These are phyloP conservation scores for Erebia ligea DNA, from an alignment of 2,888 invertebrate genomes.

Conservation along the genomic window DNA sequence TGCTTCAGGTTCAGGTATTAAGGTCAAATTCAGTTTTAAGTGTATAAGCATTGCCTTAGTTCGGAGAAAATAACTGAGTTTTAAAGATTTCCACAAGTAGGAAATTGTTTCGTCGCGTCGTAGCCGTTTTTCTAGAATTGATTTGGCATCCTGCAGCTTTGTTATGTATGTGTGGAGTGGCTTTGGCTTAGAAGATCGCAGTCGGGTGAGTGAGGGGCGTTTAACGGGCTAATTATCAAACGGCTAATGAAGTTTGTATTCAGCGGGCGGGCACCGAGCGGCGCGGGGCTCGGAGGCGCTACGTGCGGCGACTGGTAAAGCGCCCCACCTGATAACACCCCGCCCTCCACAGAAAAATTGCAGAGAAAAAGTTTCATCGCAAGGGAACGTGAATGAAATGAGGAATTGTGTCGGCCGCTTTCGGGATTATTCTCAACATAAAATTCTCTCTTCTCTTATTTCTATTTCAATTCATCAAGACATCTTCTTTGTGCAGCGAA, in stretches of 20 bases:
- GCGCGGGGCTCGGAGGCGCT: constrained; percentile 65
- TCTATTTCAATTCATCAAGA: constrained; percentile 75
- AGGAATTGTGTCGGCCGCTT: constrained; percentile 80
- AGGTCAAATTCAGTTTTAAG: neutral
- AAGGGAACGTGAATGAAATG: constrained; percentile 82
- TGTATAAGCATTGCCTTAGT: neutral
- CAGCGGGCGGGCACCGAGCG: constrained; percentile 71
- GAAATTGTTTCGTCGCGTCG: constrained; percentile 15
- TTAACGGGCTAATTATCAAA: constrained; percentile 84
- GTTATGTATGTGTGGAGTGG: constrained; percentile 48
- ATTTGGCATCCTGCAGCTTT: constrained; percentile 31
- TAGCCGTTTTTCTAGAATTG: constrained; percentile 30
- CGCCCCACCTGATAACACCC: constrained; percentile 80
- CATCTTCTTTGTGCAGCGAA: constrained; percentile 53
- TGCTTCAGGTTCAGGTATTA: no score
- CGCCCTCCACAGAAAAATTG: constrained; percentile 81
- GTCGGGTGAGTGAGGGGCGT: constrained; percentile 75
- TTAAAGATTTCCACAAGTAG: neutral
- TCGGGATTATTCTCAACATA: constrained; percentile 78
- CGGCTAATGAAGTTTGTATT: constrained; percentile 84
- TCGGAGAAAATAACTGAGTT: neutral
- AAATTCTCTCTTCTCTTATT: constrained; percentile 75
- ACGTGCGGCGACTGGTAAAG: constrained; percentile 79
- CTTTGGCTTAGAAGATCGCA: constrained; percentile 62
- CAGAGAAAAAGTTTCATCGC: constrained; percentile 84